Conservation (phyloP, 2,888 invertebrate species). For the Himalopsyche anomala region DNA sequence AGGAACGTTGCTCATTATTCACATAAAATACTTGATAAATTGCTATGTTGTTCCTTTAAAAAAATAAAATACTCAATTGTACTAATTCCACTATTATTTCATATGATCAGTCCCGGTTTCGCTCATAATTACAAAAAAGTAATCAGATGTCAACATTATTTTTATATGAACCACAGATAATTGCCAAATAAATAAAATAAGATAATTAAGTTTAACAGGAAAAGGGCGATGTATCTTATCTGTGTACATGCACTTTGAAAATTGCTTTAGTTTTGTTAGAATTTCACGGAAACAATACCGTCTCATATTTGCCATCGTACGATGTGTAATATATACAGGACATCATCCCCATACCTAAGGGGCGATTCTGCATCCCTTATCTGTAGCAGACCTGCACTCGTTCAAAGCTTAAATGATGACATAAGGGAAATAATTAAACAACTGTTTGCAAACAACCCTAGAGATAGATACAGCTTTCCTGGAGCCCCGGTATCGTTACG, state of each 20-base stretch:
- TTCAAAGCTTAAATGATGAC: slow-evolving; percentile 49
- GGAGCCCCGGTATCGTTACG: background rate
- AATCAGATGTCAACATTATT: too few relatives aligned
- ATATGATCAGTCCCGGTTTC: too few relatives aligned
- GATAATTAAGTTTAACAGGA: too few relatives aligned
- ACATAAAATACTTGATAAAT: too few relatives aligned
- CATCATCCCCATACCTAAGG: background rate
- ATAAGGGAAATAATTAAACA: slow-evolving; percentile 65
- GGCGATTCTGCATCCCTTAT: slow-evolving; percentile 22
- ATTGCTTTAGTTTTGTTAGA: slow-evolving; percentile 12
- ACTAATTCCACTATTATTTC: too few relatives aligned
- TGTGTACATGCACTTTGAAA: background rate
- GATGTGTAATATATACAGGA: background rate
- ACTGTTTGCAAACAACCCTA: slow-evolving; percentile 60
- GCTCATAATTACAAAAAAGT: too few relatives aligned
- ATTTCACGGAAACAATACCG: background rate
- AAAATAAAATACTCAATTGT: too few relatives aligned
- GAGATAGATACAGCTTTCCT: background rate
- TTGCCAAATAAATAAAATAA: too few relatives aligned
- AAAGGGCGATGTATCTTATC: too few relatives aligned
- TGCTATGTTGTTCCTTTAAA: too few relatives aligned
- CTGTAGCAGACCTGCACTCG: slow-evolving; percentile 5
- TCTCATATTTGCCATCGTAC: slow-evolving; percentile 7
- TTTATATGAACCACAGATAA: too few relatives aligned
- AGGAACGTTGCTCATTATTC: too few relatives aligned